These are phyloP conservation scores for Clupea harengus DNA, from an alignment of 2,113 vertebrate genomes.

Conservation along the genomic window DNA sequence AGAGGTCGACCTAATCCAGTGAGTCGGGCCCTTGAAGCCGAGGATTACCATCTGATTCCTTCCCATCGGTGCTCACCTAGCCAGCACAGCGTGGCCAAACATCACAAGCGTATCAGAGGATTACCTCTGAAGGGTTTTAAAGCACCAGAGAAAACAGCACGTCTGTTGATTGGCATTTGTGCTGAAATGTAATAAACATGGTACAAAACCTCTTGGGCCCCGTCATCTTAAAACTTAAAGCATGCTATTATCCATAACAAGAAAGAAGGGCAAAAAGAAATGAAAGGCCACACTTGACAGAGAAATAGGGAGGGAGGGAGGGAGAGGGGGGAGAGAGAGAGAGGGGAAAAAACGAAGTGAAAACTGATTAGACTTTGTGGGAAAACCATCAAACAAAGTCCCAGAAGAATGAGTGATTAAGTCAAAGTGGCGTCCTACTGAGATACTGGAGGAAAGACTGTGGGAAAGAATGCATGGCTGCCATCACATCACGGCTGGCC, in stretches of 20 bases:
- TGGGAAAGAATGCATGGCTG: not conserved
- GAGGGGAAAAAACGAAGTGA: not conserved
- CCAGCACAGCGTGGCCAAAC: not conserved
- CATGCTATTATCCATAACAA: not conserved
- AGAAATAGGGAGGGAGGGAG: not conserved
- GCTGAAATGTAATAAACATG: not conserved
- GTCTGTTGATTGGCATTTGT: not conserved
- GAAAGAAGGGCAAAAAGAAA: not conserved
- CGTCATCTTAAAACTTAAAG: not conserved
- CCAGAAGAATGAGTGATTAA: constrained; percentile 3
- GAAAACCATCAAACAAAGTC: not conserved
- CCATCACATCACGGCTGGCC: not conserved
- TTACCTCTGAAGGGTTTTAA: not conserved
- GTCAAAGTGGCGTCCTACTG: not conserved
- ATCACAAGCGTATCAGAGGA: not conserved
- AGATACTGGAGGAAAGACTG: not conserved
- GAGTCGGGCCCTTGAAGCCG: not conserved
- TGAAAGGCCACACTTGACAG: not conserved
- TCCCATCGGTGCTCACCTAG: not conserved
- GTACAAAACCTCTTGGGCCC: not conserved
- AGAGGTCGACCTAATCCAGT: not conserved
- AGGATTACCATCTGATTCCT: not conserved
- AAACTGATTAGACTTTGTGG: constrained; percentile 7
- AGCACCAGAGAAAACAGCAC: not conserved
- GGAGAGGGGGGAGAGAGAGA: not conserved